Evolutionary conservation across 1,140 invertebrate genomes (phyloP), one percentile per base, ranked within the genome.

Genomic region (Cydia splendana): DNA sequence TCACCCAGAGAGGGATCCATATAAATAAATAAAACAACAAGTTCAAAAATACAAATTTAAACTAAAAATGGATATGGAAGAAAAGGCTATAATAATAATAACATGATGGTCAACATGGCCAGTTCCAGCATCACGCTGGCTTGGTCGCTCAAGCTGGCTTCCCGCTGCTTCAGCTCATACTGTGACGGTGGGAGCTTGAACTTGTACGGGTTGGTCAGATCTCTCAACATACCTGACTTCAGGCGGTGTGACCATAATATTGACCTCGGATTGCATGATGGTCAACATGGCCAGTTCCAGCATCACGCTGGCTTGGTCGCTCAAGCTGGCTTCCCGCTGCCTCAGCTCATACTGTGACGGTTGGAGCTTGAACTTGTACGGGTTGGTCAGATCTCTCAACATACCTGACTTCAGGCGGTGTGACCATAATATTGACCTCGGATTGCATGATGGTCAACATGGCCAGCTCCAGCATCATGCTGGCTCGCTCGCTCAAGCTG

Each of bases 61-160:
- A n/a, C n/a, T n/a, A n/a, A n/a, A n/a, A n/a, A n/a, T n/a, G n/a
- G n/a, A n/a, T n/a, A n/a, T n/a, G n/a, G n/a, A n/a, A n/a, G n/a
- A n/a, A n/a, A n/a, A n/a, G n/a, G n/a, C n/a, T n/a, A n/a, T n/a
- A n/a, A n/a, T n/a, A n/a, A n/a, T n/a, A n/a, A n/a, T n/a, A n/a
- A n/a, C 57, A 92, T 10, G 0, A 92, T 75, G 1, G 78, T 77
- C 20, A 92, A 20, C 18, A 74, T 80, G 0, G 88, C 86, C 2
- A 92, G 78, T 78, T 92, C 90, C 76, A 86, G 82, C 0, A 88
- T 90, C 90, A 0, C 85, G 83, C 13, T 87, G 79, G 45, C 88
- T 84, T 2, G 85, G 88, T 38, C n/a, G 45, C 80, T 79, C 6
- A 89, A 75, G 51, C 34, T 74, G 0, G 76, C 28, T 53, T 85